Conservation (phyloP, 1,140 invertebrate genomes). For the Dendroctonus ponderosae region DNA sequence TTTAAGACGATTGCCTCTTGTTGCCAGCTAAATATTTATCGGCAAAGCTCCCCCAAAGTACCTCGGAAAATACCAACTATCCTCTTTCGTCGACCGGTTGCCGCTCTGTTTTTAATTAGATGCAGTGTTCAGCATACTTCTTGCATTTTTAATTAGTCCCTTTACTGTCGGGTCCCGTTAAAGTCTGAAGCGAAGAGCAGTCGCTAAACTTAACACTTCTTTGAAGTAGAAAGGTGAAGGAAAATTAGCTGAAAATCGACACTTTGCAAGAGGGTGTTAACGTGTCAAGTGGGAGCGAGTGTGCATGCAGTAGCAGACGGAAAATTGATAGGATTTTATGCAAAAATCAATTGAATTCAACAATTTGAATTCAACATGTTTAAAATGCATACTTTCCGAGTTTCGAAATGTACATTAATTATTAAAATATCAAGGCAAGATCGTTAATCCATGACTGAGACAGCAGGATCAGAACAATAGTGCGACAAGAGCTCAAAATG, state of each 20-base stretch:
- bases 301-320: no score
- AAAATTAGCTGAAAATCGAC: slow-evolving; percentile 28
- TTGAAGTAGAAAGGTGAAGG: slow-evolving; percentile 30
- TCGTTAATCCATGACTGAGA: no score
- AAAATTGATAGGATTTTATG: no score
- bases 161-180: slow-evolving; percentile 32
- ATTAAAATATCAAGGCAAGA: no score
- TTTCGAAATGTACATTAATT: no score
- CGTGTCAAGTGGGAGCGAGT: slow-evolving; percentile 4
- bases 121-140: slow-evolving; percentile 40
- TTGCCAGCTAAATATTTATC: slow-evolving; percentile 40
- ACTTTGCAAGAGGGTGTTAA: slow-evolving; percentile 25
- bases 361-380: no score
- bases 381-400: no score
- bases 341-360: no score
- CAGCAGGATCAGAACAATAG: no score
- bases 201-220: slow-evolving; percentile 26
- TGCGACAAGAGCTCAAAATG: no score
- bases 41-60: slow-evolving; percentile 33
- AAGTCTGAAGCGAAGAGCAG: slow-evolving; percentile 29
- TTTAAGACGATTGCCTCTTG: no score
- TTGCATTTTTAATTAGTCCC: slow-evolving; percentile 37
- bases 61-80: slow-evolving; percentile 35
- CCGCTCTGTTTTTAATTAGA: slow-evolving; percentile 38
- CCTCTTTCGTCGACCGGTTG: slow-evolving; percentile 20